Percentiles rank a stretch among this genome's conserved stretches.
Conservation (phyloP, 2,113 vertebrate genomes). For the Labeo catla region DNA sequence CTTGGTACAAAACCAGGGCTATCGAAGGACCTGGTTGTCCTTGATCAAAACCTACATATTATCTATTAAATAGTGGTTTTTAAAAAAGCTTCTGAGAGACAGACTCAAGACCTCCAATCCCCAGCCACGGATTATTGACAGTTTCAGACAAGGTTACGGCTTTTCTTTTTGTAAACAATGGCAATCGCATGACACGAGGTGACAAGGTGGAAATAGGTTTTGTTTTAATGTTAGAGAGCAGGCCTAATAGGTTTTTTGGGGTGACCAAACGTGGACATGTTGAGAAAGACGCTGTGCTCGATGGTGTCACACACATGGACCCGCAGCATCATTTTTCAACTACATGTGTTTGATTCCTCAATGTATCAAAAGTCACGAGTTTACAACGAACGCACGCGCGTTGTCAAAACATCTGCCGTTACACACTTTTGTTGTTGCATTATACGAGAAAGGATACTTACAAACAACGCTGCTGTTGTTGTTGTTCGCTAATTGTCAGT, state of each 20-base stretch:
- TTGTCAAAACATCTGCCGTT: constrained; percentile 15
- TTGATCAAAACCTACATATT: not conserved
- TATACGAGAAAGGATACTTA: not conserved
- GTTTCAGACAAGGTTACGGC: not conserved
- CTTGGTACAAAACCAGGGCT: not conserved
- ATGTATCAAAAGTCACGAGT: constrained; percentile 21
- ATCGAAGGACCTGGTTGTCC: not conserved
- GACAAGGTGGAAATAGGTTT: not conserved
- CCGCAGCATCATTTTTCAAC: constrained; percentile 46
- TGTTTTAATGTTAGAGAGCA: not conserved
- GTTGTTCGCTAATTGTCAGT: constrained; percentile 8
- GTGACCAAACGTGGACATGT: constrained; percentile 37
- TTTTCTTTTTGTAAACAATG: not conserved
- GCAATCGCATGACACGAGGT: not conserved
- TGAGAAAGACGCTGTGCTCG: constrained; percentile 22
- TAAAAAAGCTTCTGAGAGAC: not conserved
- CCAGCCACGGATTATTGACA: not conserved
- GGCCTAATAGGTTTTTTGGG: not conserved
- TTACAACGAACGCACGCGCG: not conserved
- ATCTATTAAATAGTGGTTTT: not conserved
- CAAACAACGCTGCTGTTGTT: constrained; percentile 4
- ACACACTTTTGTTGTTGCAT: constrained; percentile 22
- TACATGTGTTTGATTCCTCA: constrained; percentile 24
- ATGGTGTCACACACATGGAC: constrained; percentile 34
- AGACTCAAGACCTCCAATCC: not conserved